Percentiles rank a stretch among this genome's conserved stretches.
Conservation (phyloP, 2,113 vertebrate species). For the Oryzias woworae region DNA sequence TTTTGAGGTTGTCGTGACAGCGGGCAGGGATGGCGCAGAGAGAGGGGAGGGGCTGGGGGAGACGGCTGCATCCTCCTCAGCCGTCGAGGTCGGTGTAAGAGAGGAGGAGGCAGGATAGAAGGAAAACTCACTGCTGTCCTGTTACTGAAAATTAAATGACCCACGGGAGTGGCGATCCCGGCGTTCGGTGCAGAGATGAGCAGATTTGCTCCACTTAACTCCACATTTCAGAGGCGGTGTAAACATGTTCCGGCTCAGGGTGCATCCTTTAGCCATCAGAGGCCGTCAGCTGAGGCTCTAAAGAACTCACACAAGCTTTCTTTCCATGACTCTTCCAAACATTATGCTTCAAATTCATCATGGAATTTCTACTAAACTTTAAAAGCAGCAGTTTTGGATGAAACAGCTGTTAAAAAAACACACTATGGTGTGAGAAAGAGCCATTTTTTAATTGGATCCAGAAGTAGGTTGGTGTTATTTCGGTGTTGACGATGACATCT, state of each 20-base stretch:
- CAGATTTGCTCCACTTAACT: constrained; percentile 72
- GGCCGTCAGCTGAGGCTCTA: constrained; percentile 3
- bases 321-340: too few species aligned
- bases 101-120: constrained; percentile 11
- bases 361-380: constrained; percentile 98
- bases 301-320: too few species aligned
- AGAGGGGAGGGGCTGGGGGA: not conserved
- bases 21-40: constrained; percentile 32
- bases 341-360: constrained; percentile 93
- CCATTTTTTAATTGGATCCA: constrained; percentile 63
- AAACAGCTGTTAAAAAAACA: constrained; percentile 97
- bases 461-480: too few species aligned
- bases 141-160: constrained; percentile 77
- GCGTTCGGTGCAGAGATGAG: constrained; percentile 47
- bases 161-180: constrained; percentile 55
- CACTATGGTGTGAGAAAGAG: constrained; percentile 92
- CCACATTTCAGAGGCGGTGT: constrained; percentile 54
- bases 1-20: constrained; percentile 85
- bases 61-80: constrained; percentile 41
- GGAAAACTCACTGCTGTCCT: constrained; percentile 39
- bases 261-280: constrained; percentile 59
- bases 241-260: constrained; percentile 57
- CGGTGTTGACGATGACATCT: too few species aligned
- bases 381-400: constrained; percentile 93
- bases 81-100: constrained; percentile 46